Evolutionary conservation across 1,140 invertebrate genomes (phyloP).

Genomic region (Magallana ariakensis): DNA sequence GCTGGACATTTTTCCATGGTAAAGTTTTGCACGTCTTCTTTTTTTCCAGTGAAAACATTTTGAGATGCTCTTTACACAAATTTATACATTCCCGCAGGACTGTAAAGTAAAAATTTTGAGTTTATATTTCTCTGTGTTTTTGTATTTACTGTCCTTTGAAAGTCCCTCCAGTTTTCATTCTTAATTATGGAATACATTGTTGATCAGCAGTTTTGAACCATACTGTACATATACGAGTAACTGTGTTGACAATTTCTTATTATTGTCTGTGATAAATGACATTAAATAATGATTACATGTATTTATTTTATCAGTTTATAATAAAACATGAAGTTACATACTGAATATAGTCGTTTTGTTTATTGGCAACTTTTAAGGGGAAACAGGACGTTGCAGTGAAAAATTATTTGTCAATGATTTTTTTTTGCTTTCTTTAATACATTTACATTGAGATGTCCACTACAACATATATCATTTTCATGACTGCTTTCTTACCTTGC

Average conservation of each 20-base stretch:
- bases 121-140: background rate
- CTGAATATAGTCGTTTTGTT: background rate
- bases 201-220: background rate
- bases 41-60: constrained; percentile 18
- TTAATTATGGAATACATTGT: constrained; percentile 5
- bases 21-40: constrained; percentile 17
- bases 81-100: background rate
- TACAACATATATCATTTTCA: too few species aligned
- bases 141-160: background rate
- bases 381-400: too few species aligned
- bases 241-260: background rate
- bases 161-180: background rate
- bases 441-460: too few species aligned
- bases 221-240: background rate
- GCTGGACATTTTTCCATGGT: constrained; percentile 6
- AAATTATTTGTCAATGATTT: too few species aligned
- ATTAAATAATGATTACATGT: constrained; percentile 20
- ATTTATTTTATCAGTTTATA: constrained; percentile 5
- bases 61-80: constrained; percentile 22
- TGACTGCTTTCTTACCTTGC: too few species aligned
- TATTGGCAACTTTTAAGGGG: too few species aligned
- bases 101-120: background rate
- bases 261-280: constrained; percentile 16
- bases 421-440: too few species aligned
- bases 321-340: constrained; percentile 15